Conservation (phyloP, 2,797 vertebrate species). For the Rhinophrynus dorsalis region DNA sequence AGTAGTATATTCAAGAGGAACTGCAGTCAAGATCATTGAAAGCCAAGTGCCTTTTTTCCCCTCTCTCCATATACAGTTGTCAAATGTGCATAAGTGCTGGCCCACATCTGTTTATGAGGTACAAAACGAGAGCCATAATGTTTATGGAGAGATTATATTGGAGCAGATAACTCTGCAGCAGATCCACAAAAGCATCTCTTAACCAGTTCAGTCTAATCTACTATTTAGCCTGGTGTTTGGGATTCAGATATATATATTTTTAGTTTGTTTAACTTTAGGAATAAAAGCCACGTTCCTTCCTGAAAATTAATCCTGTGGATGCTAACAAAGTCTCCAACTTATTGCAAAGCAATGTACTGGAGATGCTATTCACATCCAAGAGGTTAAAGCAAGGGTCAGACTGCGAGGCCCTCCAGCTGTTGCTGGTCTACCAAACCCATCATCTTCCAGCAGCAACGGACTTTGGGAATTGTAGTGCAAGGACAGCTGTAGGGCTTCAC, state of each 20-base stretch:
- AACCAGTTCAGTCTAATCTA: constrained; percentile 31
- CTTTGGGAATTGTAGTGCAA: no score
- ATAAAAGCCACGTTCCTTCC: no score
- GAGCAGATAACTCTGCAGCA: constrained; percentile 39
- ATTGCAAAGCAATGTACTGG: no score
- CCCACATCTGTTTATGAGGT: constrained; percentile 53
- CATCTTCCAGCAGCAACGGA: no score
- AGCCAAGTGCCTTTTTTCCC: constrained; percentile 47
- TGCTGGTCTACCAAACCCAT: no score
- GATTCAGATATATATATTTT: constrained; percentile 15
- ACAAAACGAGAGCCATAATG: constrained; percentile 47
- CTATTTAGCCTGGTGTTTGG: constrained; percentile 9
- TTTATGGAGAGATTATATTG: constrained; percentile 53
- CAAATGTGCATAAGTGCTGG: constrained; percentile 48
- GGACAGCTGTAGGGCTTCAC: no score
- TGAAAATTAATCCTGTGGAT: no score
- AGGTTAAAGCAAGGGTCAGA: no score
- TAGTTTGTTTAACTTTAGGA: no score
- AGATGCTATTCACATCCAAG: no score
- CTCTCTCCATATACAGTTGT: constrained; percentile 47
- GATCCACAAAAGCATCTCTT: constrained; percentile 34
- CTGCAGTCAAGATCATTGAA: constrained; percentile 53
- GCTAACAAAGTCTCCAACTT: no score
- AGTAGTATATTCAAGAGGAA: constrained; percentile 56
- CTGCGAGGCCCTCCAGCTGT: no score